phyloP scores from a whole-genome alignment of 1,140 invertebrate species.

The Lethocerus indicus region DNA sequence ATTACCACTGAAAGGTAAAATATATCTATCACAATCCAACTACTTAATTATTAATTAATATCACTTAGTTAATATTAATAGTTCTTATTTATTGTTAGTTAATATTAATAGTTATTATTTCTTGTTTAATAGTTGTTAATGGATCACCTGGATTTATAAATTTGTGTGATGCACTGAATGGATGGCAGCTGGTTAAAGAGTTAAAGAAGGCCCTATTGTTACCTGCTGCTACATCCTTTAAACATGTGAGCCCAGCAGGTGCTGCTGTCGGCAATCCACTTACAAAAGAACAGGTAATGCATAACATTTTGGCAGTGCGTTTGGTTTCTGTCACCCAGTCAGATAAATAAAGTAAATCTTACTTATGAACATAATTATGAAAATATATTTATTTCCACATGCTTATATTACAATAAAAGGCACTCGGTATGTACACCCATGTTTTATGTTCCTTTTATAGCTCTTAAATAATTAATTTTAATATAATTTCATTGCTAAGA shows the following conservation, averaged over 20 bases:
- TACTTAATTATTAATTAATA: background rate
- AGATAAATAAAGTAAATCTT: no score
- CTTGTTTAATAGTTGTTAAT: conserved; percentile 52
- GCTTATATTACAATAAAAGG: no score
- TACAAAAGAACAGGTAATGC: conserved; percentile 14
- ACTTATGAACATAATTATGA: no score
- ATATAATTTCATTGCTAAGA: no score
- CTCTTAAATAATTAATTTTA: no score
- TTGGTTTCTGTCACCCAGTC: no score
- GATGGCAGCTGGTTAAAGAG: conserved; percentile 89
- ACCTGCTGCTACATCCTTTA: conserved; percentile 93
- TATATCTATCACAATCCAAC: background rate
- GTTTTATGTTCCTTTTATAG: no score
- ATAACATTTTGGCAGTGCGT: no score
- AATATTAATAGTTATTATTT: background rate
- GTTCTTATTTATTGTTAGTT: background rate
- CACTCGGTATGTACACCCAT: no score
- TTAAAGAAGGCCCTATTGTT: conserved; percentile 58
- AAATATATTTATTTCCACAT: no score
- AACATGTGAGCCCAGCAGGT: conserved; percentile 92
- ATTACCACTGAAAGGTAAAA: conserved; percentile 62
- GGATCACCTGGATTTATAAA: conserved; percentile 96
- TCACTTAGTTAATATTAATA: background rate
- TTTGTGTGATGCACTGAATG: conserved; percentile 92
- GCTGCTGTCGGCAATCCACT: conserved; percentile 79